These are phyloP conservation scores for Drosophila rhopaloa DNA, from an alignment of 1,140 invertebrate species.

Conservation along the genomic window DNA sequence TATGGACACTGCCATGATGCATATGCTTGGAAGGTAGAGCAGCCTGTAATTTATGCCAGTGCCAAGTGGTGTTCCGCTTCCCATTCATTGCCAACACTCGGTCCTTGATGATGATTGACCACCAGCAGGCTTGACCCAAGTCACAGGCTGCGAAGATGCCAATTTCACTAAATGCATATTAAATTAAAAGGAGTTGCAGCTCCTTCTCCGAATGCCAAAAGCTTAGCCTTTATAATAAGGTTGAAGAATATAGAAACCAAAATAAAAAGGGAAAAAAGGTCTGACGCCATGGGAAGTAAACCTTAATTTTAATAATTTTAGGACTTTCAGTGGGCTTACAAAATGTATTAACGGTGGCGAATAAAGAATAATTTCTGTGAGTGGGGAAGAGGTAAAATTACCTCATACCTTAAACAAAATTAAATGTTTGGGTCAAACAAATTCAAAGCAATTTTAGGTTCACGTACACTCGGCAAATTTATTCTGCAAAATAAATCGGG, in stretches of 20 bases:
- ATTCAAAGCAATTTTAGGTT: no score
- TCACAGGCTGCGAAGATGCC: background rate
- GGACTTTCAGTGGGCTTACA: background rate
- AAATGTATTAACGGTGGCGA: no score
- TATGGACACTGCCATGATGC: slow-evolving; percentile 23
- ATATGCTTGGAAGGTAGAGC: background rate
- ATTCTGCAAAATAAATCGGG: background rate
- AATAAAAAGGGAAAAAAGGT: background rate
- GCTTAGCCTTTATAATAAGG: background rate
- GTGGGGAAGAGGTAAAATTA: background rate
- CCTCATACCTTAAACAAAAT: no score
- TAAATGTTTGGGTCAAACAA: background rate
- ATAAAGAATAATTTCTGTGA: no score
- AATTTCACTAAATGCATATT: slow-evolving; percentile 1
- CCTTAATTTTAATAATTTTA: background rate
- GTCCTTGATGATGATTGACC: slow-evolving; percentile 23
- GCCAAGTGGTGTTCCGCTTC: slow-evolving; percentile 31
- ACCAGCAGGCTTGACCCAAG: background rate
- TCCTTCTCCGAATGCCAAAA: background rate
- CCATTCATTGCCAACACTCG: slow-evolving; percentile 29
- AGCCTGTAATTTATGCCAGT: slow-evolving; percentile 43
- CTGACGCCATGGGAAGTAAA: background rate
- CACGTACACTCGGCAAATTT: background rate
- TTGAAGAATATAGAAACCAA: background rate
- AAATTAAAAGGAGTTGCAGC: slow-evolving; percentile 9